phyloP scores from a whole-genome alignment of 2,888 invertebrate species.

The Archaeoteleia sp. region DNA sequence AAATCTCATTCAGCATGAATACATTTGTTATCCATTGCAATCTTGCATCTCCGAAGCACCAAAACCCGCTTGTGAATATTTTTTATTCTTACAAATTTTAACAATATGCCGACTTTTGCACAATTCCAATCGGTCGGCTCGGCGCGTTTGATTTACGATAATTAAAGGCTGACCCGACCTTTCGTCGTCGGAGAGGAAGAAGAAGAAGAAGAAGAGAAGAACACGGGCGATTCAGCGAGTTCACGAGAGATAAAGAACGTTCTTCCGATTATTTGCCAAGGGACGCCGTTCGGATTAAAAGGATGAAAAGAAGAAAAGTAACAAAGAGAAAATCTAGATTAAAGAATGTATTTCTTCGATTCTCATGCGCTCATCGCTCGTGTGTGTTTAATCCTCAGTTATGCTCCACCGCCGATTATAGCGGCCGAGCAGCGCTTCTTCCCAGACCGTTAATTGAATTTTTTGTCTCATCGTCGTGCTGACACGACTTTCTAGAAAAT shows the following conservation, averaged over 20 bases:
- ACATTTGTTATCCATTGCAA: too few species aligned
- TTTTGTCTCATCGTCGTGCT: conserved; percentile 9
- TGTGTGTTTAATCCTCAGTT: conserved; percentile 36
- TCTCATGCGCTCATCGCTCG: conserved; percentile 24
- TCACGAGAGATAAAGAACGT: conserved; percentile 49
- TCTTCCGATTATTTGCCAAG: conserved; percentile 49
- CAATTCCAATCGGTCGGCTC: conserved; percentile 52
- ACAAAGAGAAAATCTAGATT: conserved; percentile 42
- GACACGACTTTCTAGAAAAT: neutral
- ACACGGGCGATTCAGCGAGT: conserved; percentile 39
- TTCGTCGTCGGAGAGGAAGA: conserved; percentile 59
- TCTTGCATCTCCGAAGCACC: too few species aligned
- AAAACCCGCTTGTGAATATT: too few species aligned
- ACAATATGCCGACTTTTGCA: conserved; percentile 59
- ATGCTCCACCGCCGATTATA: conserved; percentile 31
- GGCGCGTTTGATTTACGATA: conserved; percentile 71
- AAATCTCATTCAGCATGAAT: too few species aligned
- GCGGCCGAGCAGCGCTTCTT: conserved; percentile 25
- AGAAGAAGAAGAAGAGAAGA: conserved; percentile 43
- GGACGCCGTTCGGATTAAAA: conserved; percentile 27
- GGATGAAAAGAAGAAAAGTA: conserved; percentile 21
- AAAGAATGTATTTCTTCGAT: conserved; percentile 48
- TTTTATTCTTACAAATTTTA: too few species aligned
- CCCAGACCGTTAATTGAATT: conserved; percentile 44
- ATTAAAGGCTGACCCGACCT: conserved; percentile 72